Base-by-base conservation (phyloP, 1,140 invertebrate species). In the Goniozus legneri region DNA sequence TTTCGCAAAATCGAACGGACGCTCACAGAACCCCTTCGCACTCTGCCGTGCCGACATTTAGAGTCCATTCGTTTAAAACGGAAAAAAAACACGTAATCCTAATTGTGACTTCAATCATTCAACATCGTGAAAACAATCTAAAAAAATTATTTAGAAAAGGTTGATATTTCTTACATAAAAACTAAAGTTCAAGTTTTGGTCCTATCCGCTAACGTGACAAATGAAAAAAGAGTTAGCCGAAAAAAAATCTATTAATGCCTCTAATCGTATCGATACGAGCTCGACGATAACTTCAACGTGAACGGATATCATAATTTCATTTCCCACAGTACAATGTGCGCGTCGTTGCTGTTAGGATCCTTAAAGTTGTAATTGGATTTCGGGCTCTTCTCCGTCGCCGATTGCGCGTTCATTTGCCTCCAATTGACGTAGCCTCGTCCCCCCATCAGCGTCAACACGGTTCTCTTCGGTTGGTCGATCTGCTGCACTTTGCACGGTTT, bases 271-370 rank as follows among this genome's bases (percentile, higher is more conserved):
- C 24, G 33, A 46, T 16, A 10, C 8, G 48, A 27, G 37, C 15
- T 32, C 22, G 44, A 48, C 44, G 34, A 33, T 13, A 19, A 8
- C 24, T 49, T 53, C 50, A n/a, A 13, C 13, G 15, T 41, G 36
- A 56, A 58, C 58, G 41, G 58, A 53, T 61, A 78, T 82, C 78
- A 92, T 80, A 92, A 82, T 64, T 92, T 91, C 80, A 91, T 89
- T 76, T 94, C 91, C 90, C 90, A 93, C 8, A 93, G 79, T 24
- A 93, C 85, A 54, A 92, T 85, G 74, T 92, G 88, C 10, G 90
- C 89, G 77, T 92, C 89, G 55, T 82, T 86, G 57, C 78, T 84
- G 58, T 87, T 87, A 16, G 82, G 80, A 49, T 83, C 82, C 47
- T 77, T 71, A 2, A 62, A 56, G 8, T 69, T 56, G 13, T 76